These are phyloP conservation scores for Meteorus colon DNA, from an alignment of 2,888 invertebrate species.

Conservation along the genomic window DNA sequence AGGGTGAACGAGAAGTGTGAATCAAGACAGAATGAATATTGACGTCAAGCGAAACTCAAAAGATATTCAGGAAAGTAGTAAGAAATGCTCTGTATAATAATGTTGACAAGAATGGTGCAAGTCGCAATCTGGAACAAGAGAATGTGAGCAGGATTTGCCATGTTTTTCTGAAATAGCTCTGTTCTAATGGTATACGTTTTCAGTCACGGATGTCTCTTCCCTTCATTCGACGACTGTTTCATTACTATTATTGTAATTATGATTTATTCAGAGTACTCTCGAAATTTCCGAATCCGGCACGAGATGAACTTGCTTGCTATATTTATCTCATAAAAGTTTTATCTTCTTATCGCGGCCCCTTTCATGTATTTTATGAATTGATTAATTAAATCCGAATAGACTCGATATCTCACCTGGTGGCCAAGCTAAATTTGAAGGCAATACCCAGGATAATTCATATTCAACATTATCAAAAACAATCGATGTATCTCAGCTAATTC, in stretches of 20 bases:
- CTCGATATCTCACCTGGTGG: no score
- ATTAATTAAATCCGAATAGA: no score
- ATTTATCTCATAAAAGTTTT: no score
- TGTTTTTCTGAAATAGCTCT: slow-evolving; percentile 38
- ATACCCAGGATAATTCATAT: not conserved
- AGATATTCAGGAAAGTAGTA: not conserved
- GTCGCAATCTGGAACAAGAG: slow-evolving; percentile 28
- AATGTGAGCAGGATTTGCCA: slow-evolving; percentile 39
- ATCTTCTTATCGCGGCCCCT: no score
- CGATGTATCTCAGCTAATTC: no score
- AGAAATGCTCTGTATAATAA: not conserved
- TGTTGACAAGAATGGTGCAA: not conserved
- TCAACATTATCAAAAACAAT: no score
- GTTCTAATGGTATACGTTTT: slow-evolving; percentile 35
- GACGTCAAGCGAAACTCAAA: not conserved
- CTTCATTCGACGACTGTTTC: slow-evolving; percentile 38
- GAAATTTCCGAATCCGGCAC: not conserved
- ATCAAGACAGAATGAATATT: not conserved
- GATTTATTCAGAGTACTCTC: no score
- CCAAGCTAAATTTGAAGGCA: no score
- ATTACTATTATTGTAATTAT: slow-evolving; percentile 17
- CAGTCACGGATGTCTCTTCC: slow-evolving; percentile 37
- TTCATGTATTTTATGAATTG: no score
- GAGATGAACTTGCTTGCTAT: not conserved
- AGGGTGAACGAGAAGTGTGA: not conserved